A percentile compares a stretch with the other conserved stretches of the same genome.
Conservation (phyloP, 2,888 invertebrate genomes). For the Lysandra coridon region DNA sequence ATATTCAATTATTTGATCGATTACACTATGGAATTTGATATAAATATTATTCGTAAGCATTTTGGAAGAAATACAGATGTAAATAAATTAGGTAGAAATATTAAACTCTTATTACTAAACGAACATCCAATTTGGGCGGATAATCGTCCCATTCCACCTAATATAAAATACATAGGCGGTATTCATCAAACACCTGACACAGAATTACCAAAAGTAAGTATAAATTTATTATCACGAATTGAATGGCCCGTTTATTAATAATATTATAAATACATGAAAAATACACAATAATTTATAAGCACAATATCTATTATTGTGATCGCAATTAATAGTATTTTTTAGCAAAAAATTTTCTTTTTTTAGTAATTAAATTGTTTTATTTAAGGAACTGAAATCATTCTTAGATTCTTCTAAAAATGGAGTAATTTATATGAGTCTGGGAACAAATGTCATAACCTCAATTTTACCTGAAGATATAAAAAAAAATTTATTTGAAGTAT, state of each 20-base stretch:
- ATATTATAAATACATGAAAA: no score
- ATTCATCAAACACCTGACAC: constrained; percentile 47
- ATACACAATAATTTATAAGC: no score
- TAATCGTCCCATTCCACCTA: constrained; percentile 50
- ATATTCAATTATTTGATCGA: constrained; percentile 29
- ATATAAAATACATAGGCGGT: constrained; percentile 51
- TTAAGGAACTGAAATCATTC: constrained; percentile 53
- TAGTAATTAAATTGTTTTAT: background rate
- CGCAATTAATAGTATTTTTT: no score
- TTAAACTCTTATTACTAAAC: constrained; percentile 52
- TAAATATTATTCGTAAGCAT: constrained; percentile 41
- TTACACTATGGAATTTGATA: constrained; percentile 36
- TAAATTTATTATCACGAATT: background rate
- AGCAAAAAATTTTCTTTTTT: background rate
- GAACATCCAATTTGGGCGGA: constrained; percentile 52
- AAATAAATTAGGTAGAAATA: constrained; percentile 42
- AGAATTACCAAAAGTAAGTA: constrained; percentile 46
- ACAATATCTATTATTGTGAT: no score
- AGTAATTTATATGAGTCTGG: constrained; percentile 58
- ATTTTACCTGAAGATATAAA: constrained; percentile 45
- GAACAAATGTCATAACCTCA: constrained; percentile 54
- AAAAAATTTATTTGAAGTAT: constrained; percentile 48
- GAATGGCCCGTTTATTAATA: no score
- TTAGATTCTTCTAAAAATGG: constrained; percentile 53
- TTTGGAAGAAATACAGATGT: constrained; percentile 44